Conservation (phyloP, 2,797 vertebrate genomes). For the Scolopax bukidnonensis region DNA sequence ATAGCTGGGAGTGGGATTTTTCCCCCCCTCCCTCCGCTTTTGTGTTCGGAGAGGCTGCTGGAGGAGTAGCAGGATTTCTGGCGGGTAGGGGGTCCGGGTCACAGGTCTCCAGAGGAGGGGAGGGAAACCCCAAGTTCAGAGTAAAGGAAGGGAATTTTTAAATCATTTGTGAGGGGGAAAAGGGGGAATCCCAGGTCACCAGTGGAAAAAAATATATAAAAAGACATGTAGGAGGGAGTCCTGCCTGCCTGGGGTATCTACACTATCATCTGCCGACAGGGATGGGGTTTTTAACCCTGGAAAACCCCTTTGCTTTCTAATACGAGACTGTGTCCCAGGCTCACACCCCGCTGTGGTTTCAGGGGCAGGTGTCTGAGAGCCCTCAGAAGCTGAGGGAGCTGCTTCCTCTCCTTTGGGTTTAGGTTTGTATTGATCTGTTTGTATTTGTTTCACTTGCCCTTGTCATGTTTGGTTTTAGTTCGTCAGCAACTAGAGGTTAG, state of each 20-base stretch:
- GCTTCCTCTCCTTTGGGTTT: background rate
- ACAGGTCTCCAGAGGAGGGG: background rate
- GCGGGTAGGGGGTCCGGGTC: background rate
- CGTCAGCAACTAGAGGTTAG: background rate
- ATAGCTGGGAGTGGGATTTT: background rate
- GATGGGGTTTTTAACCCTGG: background rate
- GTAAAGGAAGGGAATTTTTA: background rate
- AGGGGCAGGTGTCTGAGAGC: fast-evolving
- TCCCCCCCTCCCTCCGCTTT: fast-evolving
- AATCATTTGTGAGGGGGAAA: background rate
- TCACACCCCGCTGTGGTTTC: background rate
- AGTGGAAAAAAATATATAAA: background rate
- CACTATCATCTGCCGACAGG: background rate
- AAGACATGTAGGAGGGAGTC: background rate
- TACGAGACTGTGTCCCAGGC: background rate
- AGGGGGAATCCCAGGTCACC: background rate
- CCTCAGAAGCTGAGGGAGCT: background rate
- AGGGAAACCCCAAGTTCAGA: slow-evolving; percentile 8
- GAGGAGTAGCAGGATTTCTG: background rate
- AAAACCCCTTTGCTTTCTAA: slow-evolving; percentile 49
- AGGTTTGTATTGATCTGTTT: slow-evolving; percentile 39
- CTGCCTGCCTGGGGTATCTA: background rate
- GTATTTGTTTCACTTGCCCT: background rate
- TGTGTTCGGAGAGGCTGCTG: background rate
- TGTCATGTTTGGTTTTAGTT: background rate